Percentiles rank a stretch among this genome's conserved stretches.
Conservation (phyloP, 2,797 vertebrate species). For the Hoplostethus atlanticus region DNA sequence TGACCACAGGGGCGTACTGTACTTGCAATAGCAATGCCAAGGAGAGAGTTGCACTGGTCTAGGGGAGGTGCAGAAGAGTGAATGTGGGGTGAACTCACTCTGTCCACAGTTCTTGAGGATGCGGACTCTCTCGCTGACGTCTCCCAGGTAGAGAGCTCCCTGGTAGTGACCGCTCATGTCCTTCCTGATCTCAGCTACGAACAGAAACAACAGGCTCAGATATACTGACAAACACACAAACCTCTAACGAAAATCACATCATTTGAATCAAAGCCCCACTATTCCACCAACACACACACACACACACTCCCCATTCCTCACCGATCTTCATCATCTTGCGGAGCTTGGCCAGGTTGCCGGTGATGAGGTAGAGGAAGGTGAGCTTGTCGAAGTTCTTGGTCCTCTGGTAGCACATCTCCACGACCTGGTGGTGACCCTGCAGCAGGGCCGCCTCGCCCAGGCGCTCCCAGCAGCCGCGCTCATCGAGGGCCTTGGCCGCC, state of each 20-base stretch:
- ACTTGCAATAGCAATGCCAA: background rate
- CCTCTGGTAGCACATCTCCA: slow-evolving; percentile 99
- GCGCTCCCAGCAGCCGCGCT: slow-evolving; percentile 97
- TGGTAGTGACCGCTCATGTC: slow-evolving; percentile 99
- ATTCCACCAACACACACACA: background rate
- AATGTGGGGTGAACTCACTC: slow-evolving; percentile 85
- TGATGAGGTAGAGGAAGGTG: slow-evolving; percentile 97
- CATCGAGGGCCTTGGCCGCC: slow-evolving; percentile 95
- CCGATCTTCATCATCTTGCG: slow-evolving; percentile 99
- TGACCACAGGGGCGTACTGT: background rate
- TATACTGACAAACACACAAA: background rate
- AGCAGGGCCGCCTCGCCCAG: slow-evolving; percentile 94
- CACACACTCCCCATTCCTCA: slow-evolving; percentile 64
- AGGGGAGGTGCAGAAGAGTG: background rate
- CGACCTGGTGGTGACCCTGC: slow-evolving; percentile 98
- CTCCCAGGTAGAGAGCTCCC: slow-evolving; percentile 95
- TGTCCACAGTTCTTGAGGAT: slow-evolving; percentile 98
- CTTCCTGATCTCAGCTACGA: slow-evolving; percentile 95
- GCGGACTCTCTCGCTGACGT: slow-evolving; percentile 94
- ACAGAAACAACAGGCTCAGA: background rate
- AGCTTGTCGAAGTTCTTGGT: slow-evolving; percentile 98
- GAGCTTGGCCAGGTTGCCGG: slow-evolving; percentile 96
- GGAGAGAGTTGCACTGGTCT: background rate
- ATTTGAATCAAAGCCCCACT: background rate
- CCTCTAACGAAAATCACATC: background rate